Base-by-base conservation (phyloP, 2,113 vertebrate species). In the Thymallus thymallus region DNA sequence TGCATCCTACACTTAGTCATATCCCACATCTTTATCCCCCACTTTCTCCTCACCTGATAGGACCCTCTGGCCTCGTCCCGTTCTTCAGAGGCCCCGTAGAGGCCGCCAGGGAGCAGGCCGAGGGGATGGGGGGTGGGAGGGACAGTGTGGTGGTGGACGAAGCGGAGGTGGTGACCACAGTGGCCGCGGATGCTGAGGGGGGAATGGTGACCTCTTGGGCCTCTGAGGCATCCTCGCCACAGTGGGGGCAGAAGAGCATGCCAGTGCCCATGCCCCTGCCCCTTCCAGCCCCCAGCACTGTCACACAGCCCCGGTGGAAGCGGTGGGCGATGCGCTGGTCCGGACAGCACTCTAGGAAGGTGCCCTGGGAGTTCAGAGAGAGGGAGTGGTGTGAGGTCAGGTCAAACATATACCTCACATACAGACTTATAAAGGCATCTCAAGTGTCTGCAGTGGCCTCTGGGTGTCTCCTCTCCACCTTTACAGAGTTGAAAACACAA, bases 241-340 rank as follows among this genome's bases (percentile, higher is more conserved):
- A 97, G 82, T 97, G 96, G 2, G 96, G 96, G 77, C 96, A 97
- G 90, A 97, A 97, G 32, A 97, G 92, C 90, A 96, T 91, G 1
- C 96, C 96, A 2, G 88, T 80, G 1, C 87, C 91, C 5, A 85
- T 85, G 1, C 74, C 72, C 22, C 92, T 80, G 74, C 89, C 87
- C 58, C 91, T 90, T 16, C 91, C 91, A 0, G 91, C 81, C 0
- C 95, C 94, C 75, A 97, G 85, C 69, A 96, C 95, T 0, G 96
- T 95, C 76, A 97, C 96, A 7, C 96, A 97, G 66, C 94, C 92
- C 14, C 93, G 94, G 80, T 97, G 96, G 88, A 97, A 97, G 26
- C 96, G 95, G 80, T 97, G 96, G 73, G 95, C 92, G 30, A 97
- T 96, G 2, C 94, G 93, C 80, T 96, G 92, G 79, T 97, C 95